A percentile compares a stretch with the other conserved stretches of the same genome.
phyloP scores from a whole-genome alignment of 2,113 vertebrate species.

The Actenoides lindsayi region DNA sequence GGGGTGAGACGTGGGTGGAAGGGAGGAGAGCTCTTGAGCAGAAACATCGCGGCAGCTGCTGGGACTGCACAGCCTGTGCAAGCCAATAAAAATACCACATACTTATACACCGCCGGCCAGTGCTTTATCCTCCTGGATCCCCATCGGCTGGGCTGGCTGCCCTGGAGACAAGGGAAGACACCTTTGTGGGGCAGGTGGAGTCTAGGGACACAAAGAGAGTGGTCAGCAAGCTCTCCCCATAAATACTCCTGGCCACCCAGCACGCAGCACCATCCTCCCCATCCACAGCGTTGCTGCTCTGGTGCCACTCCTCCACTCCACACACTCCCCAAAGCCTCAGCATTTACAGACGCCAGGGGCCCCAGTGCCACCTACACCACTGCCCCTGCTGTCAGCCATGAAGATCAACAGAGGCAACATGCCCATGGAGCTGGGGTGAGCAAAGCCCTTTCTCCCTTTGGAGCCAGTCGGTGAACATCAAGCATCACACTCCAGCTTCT shows the following conservation, averaged over 20 bases:
- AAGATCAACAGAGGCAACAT: background rate
- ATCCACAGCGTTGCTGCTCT: background rate
- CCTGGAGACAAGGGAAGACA: slow-evolving; percentile 61
- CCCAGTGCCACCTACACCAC: rapidly evolving
- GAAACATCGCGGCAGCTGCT: background rate
- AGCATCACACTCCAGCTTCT: background rate
- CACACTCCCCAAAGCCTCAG: rapidly evolving
- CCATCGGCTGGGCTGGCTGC: slow-evolving; percentile 44
- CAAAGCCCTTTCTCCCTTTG: rapidly evolving
- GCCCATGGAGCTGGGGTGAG: background rate
- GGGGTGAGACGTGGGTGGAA: background rate
- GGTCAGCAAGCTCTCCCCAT: slow-evolving; percentile 43
- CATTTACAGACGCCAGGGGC: background rate
- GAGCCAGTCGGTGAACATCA: background rate
- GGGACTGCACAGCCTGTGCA: slow-evolving; percentile 41
- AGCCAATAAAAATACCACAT: slow-evolving; percentile 62
- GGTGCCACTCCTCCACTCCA: background rate
- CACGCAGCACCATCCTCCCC: background rate
- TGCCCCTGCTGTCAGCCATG: background rate
- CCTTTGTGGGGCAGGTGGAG: slow-evolving; percentile 67
- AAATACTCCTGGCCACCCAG: background rate
- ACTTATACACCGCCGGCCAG: slow-evolving; percentile 71
- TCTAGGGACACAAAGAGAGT: slow-evolving; percentile 70
- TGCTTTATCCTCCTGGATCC: slow-evolving; percentile 72
- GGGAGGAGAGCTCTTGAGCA: slow-evolving; percentile 27